These are phyloP conservation scores for Bombyx huttoni DNA, from an alignment of 2,888 invertebrate genomes.

Conservation along the genomic window DNA sequence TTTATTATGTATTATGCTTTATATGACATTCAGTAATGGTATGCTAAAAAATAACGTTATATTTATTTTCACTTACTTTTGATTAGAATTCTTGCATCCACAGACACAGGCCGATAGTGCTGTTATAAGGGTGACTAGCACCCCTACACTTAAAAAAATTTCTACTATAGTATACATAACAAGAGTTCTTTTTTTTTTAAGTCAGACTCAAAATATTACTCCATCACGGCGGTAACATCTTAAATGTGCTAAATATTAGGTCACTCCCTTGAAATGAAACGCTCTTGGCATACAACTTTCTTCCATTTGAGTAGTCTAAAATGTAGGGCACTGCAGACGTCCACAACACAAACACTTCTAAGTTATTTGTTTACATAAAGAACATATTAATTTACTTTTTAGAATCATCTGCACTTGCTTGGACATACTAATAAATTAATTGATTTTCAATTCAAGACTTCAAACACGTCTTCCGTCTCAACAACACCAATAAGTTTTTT, in stretches of 20 bases:
- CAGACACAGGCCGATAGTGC: slow-evolving; percentile 79
- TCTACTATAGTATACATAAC: slow-evolving; percentile 62
- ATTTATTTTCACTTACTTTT: slow-evolving; percentile 73
- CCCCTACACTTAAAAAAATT: slow-evolving; percentile 54
- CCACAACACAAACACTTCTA: slow-evolving; percentile 17
- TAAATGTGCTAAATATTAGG: slow-evolving; percentile 27
- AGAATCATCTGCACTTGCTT: too few species aligned
- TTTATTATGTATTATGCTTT: background rate
- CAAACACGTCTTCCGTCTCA: background rate
- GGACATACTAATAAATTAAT: background rate
- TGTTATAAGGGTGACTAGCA: slow-evolving; percentile 57
- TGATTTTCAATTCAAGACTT: background rate
- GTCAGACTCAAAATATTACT: slow-evolving; percentile 12
- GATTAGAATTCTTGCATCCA: slow-evolving; percentile 80
- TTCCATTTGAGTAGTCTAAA: slow-evolving; percentile 58
- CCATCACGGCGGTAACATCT: slow-evolving; percentile 25
- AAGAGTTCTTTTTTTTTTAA: slow-evolving; percentile 34
- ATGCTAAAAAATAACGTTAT: background rate
- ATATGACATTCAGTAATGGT: background rate
- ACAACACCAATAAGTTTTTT: background rate
- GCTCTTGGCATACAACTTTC: slow-evolving; percentile 45
- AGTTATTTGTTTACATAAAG: slow-evolving; percentile 2
- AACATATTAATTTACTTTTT: background rate
- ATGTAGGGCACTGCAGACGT: slow-evolving; percentile 50
- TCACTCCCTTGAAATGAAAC: slow-evolving; percentile 48